Percentiles rank a stretch among this genome's conserved stretches.
Evolutionary conservation across 2,888 invertebrate species (phyloP).

Genomic region (Dasysyrphus tricinctus): DNA sequence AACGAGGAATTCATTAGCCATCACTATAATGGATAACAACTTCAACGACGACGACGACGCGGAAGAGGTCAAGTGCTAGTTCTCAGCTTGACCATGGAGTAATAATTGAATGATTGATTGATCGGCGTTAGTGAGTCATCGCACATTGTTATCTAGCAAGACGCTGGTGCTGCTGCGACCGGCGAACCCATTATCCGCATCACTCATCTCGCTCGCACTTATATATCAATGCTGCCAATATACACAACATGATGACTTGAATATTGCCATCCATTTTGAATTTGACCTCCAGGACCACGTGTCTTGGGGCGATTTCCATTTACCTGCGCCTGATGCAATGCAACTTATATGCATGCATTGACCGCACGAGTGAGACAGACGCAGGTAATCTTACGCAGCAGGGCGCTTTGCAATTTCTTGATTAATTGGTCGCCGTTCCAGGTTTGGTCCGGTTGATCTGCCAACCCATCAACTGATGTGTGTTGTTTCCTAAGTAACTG

Average conservation of each 20-base stretch:
- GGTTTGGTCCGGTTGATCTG: conserved; percentile 58
- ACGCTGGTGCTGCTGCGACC: not conserved
- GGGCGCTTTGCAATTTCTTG: conserved; percentile 74
- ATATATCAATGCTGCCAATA: conserved; percentile 17
- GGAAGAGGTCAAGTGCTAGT: conserved; percentile 64
- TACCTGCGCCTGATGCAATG: conserved; percentile 36
- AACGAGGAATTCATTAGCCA: conserved; percentile 62
- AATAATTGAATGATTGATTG: conserved; percentile 75
- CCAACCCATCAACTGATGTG: conserved; percentile 49
- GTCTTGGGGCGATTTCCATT: conserved; percentile 73
- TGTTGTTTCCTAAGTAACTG: conserved; percentile 47
- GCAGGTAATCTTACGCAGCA: conserved; percentile 67
- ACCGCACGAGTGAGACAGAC: not conserved
- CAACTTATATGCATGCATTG: conserved; percentile 24
- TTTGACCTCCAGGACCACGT: conserved; percentile 71
- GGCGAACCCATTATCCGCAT: conserved; percentile 57
- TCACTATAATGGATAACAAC: conserved; percentile 18
- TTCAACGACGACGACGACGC: not conserved
- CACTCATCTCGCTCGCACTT: conserved; percentile 16
- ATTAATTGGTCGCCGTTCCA: conserved; percentile 66
- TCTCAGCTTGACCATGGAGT: conserved; percentile 59
- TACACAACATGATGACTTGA: conserved; percentile 55
- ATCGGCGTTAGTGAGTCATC: conserved; percentile 73
- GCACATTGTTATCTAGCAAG: conserved; percentile 64
- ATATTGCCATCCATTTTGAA: conserved; percentile 68